Evolutionary conservation across 2,888 invertebrate genomes (phyloP).

Genomic region (Folsomia manolachei): DNA sequence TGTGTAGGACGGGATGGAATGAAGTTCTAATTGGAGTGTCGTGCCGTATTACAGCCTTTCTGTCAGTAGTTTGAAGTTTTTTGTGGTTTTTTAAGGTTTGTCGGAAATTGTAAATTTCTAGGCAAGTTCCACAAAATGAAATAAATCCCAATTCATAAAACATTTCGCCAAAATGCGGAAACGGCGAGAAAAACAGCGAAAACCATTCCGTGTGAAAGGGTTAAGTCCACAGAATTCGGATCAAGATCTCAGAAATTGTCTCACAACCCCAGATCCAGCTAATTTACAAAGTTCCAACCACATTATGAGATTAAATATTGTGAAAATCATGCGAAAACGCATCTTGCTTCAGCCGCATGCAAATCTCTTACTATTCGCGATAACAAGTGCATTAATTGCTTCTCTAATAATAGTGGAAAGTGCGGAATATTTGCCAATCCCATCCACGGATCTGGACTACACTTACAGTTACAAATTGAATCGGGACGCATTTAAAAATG

Average conservation of each 20-base stretch:
- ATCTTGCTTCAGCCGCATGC: not conserved
- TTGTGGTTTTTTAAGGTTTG: too few relatives aligned
- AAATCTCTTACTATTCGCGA: not conserved
- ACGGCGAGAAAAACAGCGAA: not conserved
- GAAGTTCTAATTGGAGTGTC: too few relatives aligned
- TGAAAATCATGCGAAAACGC: too few relatives aligned
- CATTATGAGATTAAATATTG: too few relatives aligned
- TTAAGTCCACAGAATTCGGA: too few relatives aligned
- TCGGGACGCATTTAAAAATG: slow-evolving; percentile 40
- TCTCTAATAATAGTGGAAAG: not conserved
- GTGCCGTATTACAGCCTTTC: too few relatives aligned
- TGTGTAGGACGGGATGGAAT: too few relatives aligned
- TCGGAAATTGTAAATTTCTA: not conserved
- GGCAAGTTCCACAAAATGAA: too few relatives aligned
- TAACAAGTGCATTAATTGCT: not conserved
- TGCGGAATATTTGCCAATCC: slow-evolving; percentile 6
- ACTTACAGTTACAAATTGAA: slow-evolving; percentile 49
- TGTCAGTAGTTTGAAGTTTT: too few relatives aligned
- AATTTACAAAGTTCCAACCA: too few relatives aligned
- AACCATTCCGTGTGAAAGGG: not conserved
- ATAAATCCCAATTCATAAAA: not conserved
- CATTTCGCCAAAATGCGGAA: not conserved
- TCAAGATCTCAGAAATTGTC: too few relatives aligned
- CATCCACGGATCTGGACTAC: slow-evolving; percentile 41
- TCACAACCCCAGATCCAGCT: too few relatives aligned